Evolutionary conservation across 2,797 vertebrate genomes (phyloP), one percentile per base, ranked within the genome.

Genomic region (Urophycis tenuis): DNA sequence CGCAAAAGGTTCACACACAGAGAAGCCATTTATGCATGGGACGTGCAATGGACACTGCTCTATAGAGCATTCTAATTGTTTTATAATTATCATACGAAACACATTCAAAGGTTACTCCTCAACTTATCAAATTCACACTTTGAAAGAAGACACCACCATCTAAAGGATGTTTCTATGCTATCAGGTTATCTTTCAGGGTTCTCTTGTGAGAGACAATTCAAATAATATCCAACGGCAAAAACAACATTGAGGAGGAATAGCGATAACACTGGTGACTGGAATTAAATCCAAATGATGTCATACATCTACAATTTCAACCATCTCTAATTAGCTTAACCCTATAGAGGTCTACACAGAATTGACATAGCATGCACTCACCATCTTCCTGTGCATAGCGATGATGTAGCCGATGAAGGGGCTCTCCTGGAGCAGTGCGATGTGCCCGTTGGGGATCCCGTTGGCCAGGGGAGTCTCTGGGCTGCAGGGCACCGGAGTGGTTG

Each of bases 371-470:
- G 29, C 30, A 17, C 85, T 88, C 85, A 98, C 98, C 98, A 99
- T 99, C 89, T 99, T 99, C 82, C 98, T 93, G 91, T 99, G 98
- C 88, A 99, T 95, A 79, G 98, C 98, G 74, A 99, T 99, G 86
- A 99, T 99, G 91, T 99, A 99, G 1, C 98, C 97, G 3, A 91
- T 97, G 86, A 96, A 97, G 0, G 96, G 95, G 80, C 94, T 97
- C 41, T 97, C 95, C 35, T 93, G 90, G 77, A 95, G 82, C 0
- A 90, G 88, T 10, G 93, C 85, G 79, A 94, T 80, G 45, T 97
- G 96, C 10, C 96, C 96, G 0, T 99, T 99, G 77, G 92, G 83
- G 3, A 95, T 79, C 64, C 95, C 94, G 64, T 94, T 92, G 81
- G 92, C 82, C 7, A 95, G 81, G 31, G 83, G 91, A 0, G 87